These are phyloP conservation scores for Nicator chloris DNA, from an alignment of 2,113 vertebrate genomes.

Conservation along the genomic window DNA sequence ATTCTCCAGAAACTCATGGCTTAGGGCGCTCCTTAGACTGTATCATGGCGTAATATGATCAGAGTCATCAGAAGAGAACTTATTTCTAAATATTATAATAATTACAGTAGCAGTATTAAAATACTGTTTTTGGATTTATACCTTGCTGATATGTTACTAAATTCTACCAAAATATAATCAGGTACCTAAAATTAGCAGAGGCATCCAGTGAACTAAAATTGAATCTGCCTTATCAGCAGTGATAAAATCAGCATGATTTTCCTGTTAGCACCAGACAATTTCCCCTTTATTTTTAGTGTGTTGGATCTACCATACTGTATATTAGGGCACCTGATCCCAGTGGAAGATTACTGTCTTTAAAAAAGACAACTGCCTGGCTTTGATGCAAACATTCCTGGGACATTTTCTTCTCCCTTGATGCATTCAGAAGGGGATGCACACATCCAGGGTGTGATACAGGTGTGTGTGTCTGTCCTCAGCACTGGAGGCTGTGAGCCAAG, in stretches of 20 bases:
- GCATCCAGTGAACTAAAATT: not conserved
- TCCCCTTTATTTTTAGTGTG: not conserved
- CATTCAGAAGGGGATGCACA: not conserved
- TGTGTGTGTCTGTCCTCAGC: not conserved
- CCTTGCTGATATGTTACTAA: not conserved
- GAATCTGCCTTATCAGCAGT: not conserved
- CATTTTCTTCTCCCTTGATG: not conserved
- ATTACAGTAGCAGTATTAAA: not conserved
- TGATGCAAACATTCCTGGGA: not conserved
- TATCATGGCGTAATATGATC: not conserved
- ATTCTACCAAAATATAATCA: not conserved
- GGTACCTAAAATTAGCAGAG: not conserved
- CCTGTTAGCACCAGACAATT: not conserved
- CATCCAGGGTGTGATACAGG: not conserved
- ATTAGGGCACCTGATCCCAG: not conserved
- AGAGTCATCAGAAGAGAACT: not conserved
- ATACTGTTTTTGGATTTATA: not conserved
- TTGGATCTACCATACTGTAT: not conserved
- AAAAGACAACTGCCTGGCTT: not conserved
- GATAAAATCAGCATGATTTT: not conserved
- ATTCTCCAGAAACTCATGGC: not conserved
- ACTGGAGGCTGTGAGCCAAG: not conserved
- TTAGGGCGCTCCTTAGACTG: not conserved
- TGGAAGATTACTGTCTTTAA: not conserved
- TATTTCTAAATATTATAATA: not conserved